These are phyloP conservation scores for Phymanthus crucifer DNA, from an alignment of 92 coral and sea anemone genomes.

Conservation along the genomic window DNA sequence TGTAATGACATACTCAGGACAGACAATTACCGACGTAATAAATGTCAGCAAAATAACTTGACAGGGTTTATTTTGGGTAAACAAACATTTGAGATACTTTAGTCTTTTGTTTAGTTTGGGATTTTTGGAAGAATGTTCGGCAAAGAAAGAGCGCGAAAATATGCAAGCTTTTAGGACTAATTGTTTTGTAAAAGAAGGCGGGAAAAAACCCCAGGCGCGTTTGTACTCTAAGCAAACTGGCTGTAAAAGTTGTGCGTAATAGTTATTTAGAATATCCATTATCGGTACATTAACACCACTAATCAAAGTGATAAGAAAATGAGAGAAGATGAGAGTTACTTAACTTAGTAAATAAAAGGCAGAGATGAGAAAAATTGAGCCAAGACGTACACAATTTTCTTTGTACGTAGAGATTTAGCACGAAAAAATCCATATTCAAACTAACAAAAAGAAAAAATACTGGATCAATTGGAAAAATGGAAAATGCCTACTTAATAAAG, in stretches of 20 bases:
- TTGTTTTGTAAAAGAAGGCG: slow-evolving; percentile 25
- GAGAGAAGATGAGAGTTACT: neutral
- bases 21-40: neutral
- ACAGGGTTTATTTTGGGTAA: neutral
- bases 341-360: neutral
- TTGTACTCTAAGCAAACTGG: neutral
- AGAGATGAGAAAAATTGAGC: no score
- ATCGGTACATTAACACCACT: slow-evolving; percentile 6
- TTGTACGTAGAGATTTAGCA: no score
- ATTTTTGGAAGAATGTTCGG: neutral
- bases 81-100: neutral
- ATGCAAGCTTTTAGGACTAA: slow-evolving; percentile 8
- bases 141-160: neutral
- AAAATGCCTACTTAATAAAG: no score
- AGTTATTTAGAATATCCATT: slow-evolving; percentile 11
- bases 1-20: neutral
- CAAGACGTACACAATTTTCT: no score
- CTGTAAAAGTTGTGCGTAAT: neutral
- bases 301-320: neutral
- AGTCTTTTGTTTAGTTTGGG: neutral
- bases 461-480: no score
- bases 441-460: no score
- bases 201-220: neutral
- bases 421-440: no score
- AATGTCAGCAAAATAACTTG: neutral